Conservation (phyloP, 64 coral and sea anemone genomes). For the Montipora sp. region DNA sequence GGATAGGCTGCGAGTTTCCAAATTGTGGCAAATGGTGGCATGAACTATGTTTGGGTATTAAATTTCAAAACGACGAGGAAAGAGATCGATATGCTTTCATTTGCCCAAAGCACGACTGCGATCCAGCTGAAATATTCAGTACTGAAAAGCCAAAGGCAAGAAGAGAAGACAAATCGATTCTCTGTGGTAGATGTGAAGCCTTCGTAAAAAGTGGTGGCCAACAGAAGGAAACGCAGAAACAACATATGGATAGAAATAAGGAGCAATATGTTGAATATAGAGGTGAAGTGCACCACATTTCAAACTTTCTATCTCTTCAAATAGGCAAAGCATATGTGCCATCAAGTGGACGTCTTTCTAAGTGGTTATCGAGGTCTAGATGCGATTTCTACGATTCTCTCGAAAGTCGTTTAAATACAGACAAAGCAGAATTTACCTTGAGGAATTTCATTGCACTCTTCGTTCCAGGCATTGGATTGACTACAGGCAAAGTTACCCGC, state of each 20-base stretch:
- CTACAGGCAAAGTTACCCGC: background rate
- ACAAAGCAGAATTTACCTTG: constrained; percentile 35
- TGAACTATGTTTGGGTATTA: background rate
- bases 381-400: background rate
- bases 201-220: background rate
- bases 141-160: background rate
- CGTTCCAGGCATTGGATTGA: constrained; percentile 37
- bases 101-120: background rate
- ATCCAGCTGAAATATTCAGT: background rate
- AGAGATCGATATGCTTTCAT: background rate
- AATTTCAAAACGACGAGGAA: background rate
- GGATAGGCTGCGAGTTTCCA: too few relatives aligned
- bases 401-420: constrained; percentile 22
- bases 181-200: background rate
- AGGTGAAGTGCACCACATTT: background rate
- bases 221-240: background rate
- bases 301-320: background rate
- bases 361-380: background rate
- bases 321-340: constrained; percentile 22
- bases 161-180: background rate
- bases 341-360: constrained; percentile 27
- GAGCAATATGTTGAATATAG: background rate
- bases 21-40: background rate
- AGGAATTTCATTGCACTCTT: constrained; percentile 43
- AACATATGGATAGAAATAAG: background rate